Conservation (phyloP, 2,113 vertebrate species). For the Oreotrochilus melanogaster region DNA sequence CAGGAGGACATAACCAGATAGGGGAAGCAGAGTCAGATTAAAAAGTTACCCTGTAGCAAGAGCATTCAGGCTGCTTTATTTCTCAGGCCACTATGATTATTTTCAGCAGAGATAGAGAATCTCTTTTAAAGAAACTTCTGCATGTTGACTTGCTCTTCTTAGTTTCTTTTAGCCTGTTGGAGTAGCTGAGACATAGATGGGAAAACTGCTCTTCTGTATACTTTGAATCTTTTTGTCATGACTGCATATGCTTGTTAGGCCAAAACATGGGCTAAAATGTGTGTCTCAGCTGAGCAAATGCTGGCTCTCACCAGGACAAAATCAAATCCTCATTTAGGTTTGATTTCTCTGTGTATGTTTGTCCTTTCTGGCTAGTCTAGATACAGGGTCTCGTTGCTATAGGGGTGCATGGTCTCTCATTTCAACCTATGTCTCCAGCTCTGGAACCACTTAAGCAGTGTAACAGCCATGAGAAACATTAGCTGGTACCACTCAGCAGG, state of each 20-base stretch:
- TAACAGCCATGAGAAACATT: neutral
- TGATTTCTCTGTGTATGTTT: neutral
- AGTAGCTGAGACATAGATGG: neutral
- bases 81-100: neutral
- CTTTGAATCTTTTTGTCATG: neutral
- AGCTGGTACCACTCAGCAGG: neutral
- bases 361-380: neutral
- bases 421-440: neutral
- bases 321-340: neutral
- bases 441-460: neutral
- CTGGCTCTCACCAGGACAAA: neutral
- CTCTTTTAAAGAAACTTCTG: neutral
- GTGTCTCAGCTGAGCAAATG: neutral
- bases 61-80: neutral
- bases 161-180: neutral
- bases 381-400: neutral
- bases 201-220: neutral
- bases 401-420: accelerated
- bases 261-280: neutral
- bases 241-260: neutral
- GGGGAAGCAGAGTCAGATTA: neutral
- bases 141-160: neutral
- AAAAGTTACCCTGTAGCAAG: neutral
- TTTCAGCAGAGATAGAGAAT: neutral
- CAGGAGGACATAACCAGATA: neutral